A percentile compares a stretch with the other conserved stretches of the same genome.
These are phyloP conservation scores for Catharus minimus DNA, from an alignment of 2,113 vertebrate species.

Conservation along the genomic window DNA sequence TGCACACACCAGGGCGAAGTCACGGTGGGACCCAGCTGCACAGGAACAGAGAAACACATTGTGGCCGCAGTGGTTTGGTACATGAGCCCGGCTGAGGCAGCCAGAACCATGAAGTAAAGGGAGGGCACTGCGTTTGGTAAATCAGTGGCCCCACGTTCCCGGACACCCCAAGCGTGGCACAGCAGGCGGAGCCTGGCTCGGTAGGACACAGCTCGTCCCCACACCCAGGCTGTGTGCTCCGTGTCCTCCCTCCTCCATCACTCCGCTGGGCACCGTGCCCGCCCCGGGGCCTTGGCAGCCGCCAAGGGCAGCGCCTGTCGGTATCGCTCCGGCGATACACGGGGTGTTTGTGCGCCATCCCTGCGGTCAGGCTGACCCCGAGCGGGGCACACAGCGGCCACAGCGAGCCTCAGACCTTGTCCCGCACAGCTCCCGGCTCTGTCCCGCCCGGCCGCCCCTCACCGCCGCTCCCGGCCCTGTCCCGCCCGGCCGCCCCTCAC, in stretches of 20 bases:
- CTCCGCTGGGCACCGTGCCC: accelerated
- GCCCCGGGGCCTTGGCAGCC: neutral
- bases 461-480: neutral
- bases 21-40: neutral
- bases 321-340: neutral
- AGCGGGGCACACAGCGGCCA: neutral
- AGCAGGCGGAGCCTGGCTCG: neutral
- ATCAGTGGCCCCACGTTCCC: neutral
- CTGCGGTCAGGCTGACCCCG: neutral
- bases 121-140: neutral
- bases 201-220: neutral
- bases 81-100: accelerated
- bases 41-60: neutral
- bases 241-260: neutral
- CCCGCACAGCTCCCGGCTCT: neutral
- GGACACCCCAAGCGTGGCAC: neutral
- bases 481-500: neutral
- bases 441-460: too few relatives aligned
- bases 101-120: neutral
- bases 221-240: accelerated
- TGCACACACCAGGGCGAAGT: neutral
- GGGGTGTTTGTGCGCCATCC: neutral
- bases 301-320: neutral
- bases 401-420: neutral
- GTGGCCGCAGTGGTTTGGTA: accelerated